phyloP scores from a whole-genome alignment of 2,113 vertebrate genomes.

The Bothrops jararaca region DNA sequence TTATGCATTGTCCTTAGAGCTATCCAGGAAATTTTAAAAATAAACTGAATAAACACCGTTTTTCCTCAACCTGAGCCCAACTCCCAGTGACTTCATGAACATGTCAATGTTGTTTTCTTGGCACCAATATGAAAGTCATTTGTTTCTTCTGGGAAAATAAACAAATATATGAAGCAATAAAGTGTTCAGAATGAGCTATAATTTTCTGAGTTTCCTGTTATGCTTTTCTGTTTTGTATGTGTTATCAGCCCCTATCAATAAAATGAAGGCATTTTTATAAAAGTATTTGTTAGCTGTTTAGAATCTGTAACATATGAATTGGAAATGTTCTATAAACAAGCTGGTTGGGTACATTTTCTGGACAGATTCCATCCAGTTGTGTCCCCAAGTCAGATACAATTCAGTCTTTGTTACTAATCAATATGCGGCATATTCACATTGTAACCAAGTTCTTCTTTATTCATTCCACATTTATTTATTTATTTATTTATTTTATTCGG shows the following conservation, averaged over 20 bases:
- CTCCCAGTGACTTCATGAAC: neutral
- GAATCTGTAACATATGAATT: neutral
- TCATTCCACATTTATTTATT: no score
- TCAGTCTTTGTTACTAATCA: neutral
- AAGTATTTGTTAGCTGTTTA: neutral
- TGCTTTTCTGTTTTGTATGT: neutral
- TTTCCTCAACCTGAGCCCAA: neutral
- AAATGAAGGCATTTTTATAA: neutral
- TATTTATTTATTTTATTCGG: no score
- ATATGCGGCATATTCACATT: no score
- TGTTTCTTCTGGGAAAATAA: neutral
- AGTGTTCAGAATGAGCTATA: neutral
- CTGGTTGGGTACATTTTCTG: neutral
- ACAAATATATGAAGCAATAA: neutral
- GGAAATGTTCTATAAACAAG: neutral
- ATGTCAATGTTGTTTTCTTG: neutral
- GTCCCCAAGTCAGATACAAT: neutral
- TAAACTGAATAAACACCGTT: neutral
- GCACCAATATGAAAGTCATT: neutral
- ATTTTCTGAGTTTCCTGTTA: neutral
- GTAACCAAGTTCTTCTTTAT: no score
- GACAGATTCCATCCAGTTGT: neutral
- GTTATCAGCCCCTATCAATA: neutral
- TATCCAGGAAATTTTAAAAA: neutral
- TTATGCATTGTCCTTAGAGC: neutral